Conservation (phyloP, 2,797 vertebrate genomes). For the Tamandua tetradactyla region DNA sequence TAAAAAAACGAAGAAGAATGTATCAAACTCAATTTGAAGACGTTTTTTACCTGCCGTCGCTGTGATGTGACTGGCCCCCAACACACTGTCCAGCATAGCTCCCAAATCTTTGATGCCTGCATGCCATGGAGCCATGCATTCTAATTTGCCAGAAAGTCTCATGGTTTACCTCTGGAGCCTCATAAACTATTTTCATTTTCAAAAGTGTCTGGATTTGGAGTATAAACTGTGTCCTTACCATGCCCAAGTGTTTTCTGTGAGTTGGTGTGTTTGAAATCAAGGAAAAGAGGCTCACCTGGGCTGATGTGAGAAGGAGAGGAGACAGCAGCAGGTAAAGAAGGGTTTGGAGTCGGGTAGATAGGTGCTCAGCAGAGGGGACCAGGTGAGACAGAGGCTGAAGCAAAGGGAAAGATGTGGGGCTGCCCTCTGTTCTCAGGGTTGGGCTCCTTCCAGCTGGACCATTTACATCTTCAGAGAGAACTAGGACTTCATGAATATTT, state of each 20-base stretch:
- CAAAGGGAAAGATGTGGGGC: fast-evolving
- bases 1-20: too few species aligned
- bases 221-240: neutral
- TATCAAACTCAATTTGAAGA: neutral
- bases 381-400: fast-evolving
- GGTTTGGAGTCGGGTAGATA: neutral
- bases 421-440: neutral
- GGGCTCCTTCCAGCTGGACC: too few species aligned
- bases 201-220: neutral
- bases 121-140: fast-evolving
- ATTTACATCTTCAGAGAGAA: neutral
- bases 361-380: neutral
- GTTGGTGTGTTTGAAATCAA: neutral
- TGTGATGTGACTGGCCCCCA: neutral
- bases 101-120: neutral
- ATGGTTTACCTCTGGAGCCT: fast-evolving
- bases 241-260: neutral
- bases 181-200: neutral
- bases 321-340: neutral
- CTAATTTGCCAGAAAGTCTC: neutral
- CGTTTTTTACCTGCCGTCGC: neutral
- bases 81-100: too few species aligned
- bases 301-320: neutral
- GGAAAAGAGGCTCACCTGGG: neutral
- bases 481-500: neutral